Percentiles rank a stretch among this genome's conserved stretches.
Conservation (phyloP, 2,888 invertebrate genomes). For the Aphodius sticticus region DNA sequence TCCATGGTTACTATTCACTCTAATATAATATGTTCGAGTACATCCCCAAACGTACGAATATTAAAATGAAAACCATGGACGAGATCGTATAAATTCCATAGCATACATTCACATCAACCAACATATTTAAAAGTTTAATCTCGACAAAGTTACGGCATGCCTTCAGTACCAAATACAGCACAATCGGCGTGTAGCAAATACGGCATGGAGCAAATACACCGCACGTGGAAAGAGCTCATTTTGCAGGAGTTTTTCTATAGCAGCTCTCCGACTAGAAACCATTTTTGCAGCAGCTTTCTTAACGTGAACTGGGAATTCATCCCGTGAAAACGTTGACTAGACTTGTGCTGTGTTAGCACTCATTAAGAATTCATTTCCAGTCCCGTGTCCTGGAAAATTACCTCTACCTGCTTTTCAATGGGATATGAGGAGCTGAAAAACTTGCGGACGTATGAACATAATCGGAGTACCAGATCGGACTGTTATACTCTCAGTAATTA, state of each 20-base stretch:
- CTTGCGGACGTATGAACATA: background rate
- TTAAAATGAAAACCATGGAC: background rate
- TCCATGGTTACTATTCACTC: background rate
- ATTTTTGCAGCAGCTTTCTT: background rate
- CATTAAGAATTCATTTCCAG: background rate
- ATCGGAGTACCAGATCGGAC: background rate
- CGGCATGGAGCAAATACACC: background rate
- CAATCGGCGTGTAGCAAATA: background rate
- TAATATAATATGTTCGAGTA: background rate
- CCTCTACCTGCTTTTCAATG: background rate
- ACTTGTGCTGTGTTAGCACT: background rate
- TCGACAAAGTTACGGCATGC: background rate
- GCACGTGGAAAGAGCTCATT: background rate
- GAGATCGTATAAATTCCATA: background rate
- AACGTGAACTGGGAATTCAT: background rate
- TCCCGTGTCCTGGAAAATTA: background rate
- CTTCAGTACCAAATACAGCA: background rate
- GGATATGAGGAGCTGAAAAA: background rate
- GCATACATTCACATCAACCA: background rate
- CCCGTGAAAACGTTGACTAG: background rate
- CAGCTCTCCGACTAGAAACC: background rate
- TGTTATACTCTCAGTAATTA: background rate
- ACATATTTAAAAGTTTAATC: constrained; percentile 4
- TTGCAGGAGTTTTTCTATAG: background rate
- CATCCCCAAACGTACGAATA: background rate